Evolutionary conservation across 2,797 vertebrate species (phyloP), one percentile per base, ranked within the genome.

Genomic region (Sebastes goodei): DNA sequence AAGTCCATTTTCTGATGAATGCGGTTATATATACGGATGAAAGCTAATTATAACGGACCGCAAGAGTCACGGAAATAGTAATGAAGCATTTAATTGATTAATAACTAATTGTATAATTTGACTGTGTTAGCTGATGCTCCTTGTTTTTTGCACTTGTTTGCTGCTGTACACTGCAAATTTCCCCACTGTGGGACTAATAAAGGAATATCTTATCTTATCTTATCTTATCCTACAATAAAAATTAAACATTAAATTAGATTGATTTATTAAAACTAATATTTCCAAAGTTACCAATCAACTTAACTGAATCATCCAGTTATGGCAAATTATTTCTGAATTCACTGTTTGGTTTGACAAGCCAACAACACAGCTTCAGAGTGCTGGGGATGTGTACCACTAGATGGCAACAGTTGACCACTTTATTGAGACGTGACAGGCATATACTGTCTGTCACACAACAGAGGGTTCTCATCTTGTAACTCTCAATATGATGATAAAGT

Each of bases 371-470:
- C 32, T 35, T 42, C 12, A 42, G 38, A 15, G 42, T 20, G 38
- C 25, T 30, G 6, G 1, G 2, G 29, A 9, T 1, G 3, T 42
- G 4, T 0, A 49, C 88, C 93, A 91, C 79, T 33, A 93, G 94
- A 84, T 85, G 93, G 92, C 74, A 84, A 76, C 87, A 93, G 42
- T 55, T 5, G 20, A 68, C 14, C 59, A 35, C 10, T 29, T 80
- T 63, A 42, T 15, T 55, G 38, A 68, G 12, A 15, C 1, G 8
- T 6, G 6, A 15, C n/a, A 25, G 25, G 10, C 4, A 2, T 14
- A 17, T 3, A 2, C 29, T 30, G 38, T 55, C 29, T 30, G 38
- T 55, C 32, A 4, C n/a, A 6, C 60, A 10, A 20, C 32, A 25
- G 0, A 20, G 55, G 5, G 2, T 2, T 4, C 1, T 17, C 27